A percentile compares a stretch with the other conserved stretches of the same genome.
These are phyloP conservation scores for Scylla paramamosain DNA, from an alignment of 1,140 invertebrate species.

Conservation along the genomic window DNA sequence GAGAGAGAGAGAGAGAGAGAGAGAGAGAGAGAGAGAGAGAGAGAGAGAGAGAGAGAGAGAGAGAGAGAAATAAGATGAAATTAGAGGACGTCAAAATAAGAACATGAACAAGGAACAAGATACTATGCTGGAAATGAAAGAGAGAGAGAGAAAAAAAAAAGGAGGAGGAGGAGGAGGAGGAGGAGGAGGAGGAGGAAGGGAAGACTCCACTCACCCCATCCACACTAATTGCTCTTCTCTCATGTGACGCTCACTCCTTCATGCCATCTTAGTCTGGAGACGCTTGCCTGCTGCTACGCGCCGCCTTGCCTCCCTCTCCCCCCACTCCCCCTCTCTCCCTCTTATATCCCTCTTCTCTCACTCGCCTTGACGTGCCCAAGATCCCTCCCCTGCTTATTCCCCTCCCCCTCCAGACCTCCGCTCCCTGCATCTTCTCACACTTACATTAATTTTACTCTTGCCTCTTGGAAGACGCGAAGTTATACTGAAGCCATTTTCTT, in stretches of 20 bases:
- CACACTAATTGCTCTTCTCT: neutral
- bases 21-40: too few relatives aligned
- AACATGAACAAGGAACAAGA: neutral
- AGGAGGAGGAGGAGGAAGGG: neutral
- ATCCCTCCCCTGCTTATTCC: neutral
- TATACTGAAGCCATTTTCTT: too few relatives aligned
- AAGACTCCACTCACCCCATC: neutral
- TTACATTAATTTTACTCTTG: too few relatives aligned
- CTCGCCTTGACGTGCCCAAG: neutral
- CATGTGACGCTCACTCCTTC: neutral
- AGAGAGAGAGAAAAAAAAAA: neutral
- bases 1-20: neutral
- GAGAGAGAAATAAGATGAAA: neutral
- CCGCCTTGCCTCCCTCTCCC: neutral
- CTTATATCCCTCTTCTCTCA: neutral
- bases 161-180: too few relatives aligned
- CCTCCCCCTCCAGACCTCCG: neutral
- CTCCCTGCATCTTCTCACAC: neutral
- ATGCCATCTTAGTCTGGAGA: neutral
- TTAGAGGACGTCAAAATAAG: neutral
- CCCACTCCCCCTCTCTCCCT: neutral
- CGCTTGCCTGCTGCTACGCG: too few relatives aligned
- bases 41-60: slow-evolving; percentile 5
- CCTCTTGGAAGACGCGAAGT: too few relatives aligned
- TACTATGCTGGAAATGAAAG: neutral